Evolutionary conservation across 1,140 invertebrate genomes (phyloP), one percentile per base, ranked within the genome.

Genomic region (Anoplophora glabripennis): DNA sequence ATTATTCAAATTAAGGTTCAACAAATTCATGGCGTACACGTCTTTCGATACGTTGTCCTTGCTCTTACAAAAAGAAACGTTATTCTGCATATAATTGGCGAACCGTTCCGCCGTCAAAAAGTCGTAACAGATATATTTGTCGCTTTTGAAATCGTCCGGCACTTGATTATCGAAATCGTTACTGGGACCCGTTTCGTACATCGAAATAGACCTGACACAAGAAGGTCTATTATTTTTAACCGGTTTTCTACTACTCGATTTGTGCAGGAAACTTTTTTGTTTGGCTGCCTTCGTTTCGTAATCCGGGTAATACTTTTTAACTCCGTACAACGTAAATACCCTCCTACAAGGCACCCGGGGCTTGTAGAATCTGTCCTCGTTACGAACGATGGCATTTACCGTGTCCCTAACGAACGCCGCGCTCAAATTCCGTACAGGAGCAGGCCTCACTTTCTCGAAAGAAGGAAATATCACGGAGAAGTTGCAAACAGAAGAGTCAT

Each of bases 291-390:
- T 58, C 17, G 15, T 47, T 10, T 41, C 47, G 33, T 36, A 35
- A 38, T 57, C 49, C 4, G 63, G 63, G 44, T 61, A 63, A 41
- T 68, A 63, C 57, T 77, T 75, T 54, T 65, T 65, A 21, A 75
- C 75, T 18, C 77, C 77, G 2, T 70, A 66, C 12, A 72, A 70
- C 10, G 75, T 77, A 21, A 72, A 74, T 28, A 65, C 61, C 55
- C 74, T 69, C 52, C 74, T 66, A 51, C 72, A 72, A 18, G 55
- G 64, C 17, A 70, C 61, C 54, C 68, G 63, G 7, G 75, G 74
- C 40, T 66, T 69, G 59, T 76, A 77, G 68, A 78, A 78, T 42
- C 70, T 69, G 62, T 77, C 73, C 11, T 68, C 69, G 38, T 71
- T 64, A 28, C 73, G 38, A 41, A 79, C 66, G 17, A 79, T 76